A percentile compares a stretch with the other conserved stretches of the same genome.
phyloP scores from a whole-genome alignment of 2,113 vertebrate genomes.

The Urocynchramus pylzowi region DNA sequence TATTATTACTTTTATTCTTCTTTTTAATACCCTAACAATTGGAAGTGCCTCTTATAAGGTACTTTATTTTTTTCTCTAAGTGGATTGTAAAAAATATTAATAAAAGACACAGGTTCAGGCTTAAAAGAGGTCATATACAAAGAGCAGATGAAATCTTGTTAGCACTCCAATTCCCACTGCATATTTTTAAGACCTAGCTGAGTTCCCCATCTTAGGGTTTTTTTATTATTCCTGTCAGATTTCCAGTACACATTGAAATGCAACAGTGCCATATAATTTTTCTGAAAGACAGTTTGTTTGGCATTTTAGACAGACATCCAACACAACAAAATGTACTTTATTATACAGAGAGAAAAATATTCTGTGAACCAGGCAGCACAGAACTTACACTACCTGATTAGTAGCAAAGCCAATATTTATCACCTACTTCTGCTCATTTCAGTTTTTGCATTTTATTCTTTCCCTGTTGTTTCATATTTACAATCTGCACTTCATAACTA shows the following conservation, averaged over 20 bases:
- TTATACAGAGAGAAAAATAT: constrained; percentile 43
- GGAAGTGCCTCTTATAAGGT: neutral
- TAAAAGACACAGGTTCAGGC: neutral
- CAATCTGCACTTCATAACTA: constrained; percentile 3
- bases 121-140: neutral
- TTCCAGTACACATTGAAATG: constrained; percentile 50
- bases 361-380: constrained; percentile 26
- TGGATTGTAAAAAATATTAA: neutral
- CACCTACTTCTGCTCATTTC: constrained; percentile 33
- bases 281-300: constrained; percentile 61
- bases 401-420: constrained; percentile 34
- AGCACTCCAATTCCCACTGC: constrained; percentile 1
- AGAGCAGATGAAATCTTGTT: constrained; percentile 2
- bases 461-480: constrained; percentile 25
- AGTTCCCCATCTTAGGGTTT: neutral
- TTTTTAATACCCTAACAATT: neutral
- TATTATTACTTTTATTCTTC: neutral
- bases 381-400: constrained; percentile 30
- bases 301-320: constrained; percentile 59
- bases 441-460: neutral
- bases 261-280: constrained; percentile 52
- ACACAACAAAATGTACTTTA: constrained; percentile 55
- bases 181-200: constrained; percentile 2
- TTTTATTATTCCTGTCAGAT: constrained; percentile 56
- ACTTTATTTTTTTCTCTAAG: neutral